Evolutionary conservation across 2,888 invertebrate species (phyloP), one percentile per base, ranked within the genome.

Genomic region (Andrena chrysosceles): DNA sequence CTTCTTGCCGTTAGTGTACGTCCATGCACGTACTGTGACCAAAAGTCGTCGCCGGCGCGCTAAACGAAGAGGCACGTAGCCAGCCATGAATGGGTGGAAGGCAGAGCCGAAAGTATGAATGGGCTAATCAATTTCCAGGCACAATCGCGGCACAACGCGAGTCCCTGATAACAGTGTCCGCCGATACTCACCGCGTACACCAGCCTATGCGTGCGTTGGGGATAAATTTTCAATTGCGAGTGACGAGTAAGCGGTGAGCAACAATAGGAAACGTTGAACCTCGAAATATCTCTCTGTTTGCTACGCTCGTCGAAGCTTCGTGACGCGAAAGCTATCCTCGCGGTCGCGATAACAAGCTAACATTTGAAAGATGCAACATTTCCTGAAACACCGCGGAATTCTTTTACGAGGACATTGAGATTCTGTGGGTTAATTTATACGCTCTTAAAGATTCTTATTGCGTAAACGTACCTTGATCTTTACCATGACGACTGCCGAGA

Each of bases 111-210:
- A 87, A 85, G 86, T 87, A 85, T 87, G 87, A 87, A 87, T 87
- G 87, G 84, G 79, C 68, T 87, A 87, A 87, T 87, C 87, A 87
- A 87, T 87, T 87, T 85, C 76, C 83, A 85, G 60, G 68, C 78
- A 69, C 75, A 87, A 75, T 83, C 83, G 83, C 75, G 62, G 64
- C 64, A 77, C 79, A 81, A 79, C 85, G 77, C 80, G 84, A 74
- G 83, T 80, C 64, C 74, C 77, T 81, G 16, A 62, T 62, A 79
- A 72, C 71, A 71, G 66, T 60, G 52, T 52, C 31, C 71, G 29
- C 49, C 48, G 68, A 70, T 31, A 59, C 42, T 42, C 42, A 5
- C 56, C 33, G 63, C n/a, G 69, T 62, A 48, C 49, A 48, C 83
- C 63, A 71, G 59, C 52, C 42, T 23, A 52, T 64, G 26, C 52